phyloP scores from a whole-genome alignment of 1,140 invertebrate genomes.

The Eupristina koningsbergeri region DNA sequence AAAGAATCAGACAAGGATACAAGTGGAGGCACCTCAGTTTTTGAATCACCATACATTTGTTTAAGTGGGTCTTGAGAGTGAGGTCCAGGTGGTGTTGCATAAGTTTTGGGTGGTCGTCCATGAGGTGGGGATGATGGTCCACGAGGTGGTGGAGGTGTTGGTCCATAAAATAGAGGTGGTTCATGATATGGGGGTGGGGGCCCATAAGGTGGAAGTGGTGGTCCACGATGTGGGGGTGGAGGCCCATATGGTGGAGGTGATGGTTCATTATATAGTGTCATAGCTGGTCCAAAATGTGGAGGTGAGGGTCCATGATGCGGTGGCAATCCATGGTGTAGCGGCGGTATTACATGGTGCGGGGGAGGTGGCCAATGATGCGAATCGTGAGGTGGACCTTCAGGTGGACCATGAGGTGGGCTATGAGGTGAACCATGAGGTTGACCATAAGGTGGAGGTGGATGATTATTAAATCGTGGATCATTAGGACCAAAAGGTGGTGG shows the following conservation, averaged over 20 bases:
- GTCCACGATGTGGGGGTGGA: background rate
- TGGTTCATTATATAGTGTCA: too few relatives aligned
- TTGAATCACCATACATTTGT: background rate
- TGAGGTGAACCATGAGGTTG: conserved; percentile 20
- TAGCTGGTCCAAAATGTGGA: too few relatives aligned
- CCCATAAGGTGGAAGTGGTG: too few relatives aligned
- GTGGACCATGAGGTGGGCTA: background rate
- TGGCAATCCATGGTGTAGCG: too few relatives aligned
- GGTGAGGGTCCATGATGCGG: background rate
- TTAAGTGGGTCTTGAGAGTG: background rate
- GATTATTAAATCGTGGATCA: too few relatives aligned
- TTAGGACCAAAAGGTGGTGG: too few relatives aligned
- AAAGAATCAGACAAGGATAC: background rate
- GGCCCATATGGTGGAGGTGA: background rate
- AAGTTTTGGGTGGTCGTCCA: background rate
- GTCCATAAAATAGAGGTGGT: background rate
- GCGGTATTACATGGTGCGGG: too few relatives aligned
- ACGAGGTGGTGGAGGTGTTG: background rate
- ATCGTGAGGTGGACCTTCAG: too few relatives aligned
- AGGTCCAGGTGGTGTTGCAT: background rate
- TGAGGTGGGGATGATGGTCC: too few relatives aligned
- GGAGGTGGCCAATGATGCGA: too few relatives aligned
- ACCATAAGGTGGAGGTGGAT: conserved; percentile 18
- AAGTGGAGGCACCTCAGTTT: background rate
- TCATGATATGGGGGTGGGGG: background rate